Conservation (phyloP, 2,797 vertebrate species). For the Nothura maculosa region DNA sequence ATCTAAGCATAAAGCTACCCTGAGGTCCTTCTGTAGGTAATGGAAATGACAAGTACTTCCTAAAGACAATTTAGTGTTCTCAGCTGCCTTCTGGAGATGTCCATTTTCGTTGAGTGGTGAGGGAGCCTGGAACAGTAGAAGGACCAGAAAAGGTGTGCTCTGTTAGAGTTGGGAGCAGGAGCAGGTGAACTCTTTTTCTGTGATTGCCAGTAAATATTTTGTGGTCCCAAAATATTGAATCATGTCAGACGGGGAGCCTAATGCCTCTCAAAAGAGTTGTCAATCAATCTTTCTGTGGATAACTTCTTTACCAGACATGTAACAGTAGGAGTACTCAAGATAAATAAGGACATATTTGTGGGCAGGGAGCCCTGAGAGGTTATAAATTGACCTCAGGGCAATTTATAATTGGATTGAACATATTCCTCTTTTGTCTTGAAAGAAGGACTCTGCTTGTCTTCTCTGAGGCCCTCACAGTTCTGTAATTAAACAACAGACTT, state of each 20-base stretch:
- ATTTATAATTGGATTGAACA: constrained; percentile 38
- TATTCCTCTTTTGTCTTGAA: constrained; percentile 13
- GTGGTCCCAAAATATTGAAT: neutral
- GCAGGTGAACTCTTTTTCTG: neutral
- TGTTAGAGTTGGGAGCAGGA: neutral
- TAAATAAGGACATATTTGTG: constrained; percentile 12
- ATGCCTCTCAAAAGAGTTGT: neutral
- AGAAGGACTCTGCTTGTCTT: constrained; percentile 20
- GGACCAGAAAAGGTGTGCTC: neutral
- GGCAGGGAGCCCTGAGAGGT: neutral
- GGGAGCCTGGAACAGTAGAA: neutral
- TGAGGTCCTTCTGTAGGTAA: neutral
- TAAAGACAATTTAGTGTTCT: neutral
- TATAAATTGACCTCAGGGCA: neutral
- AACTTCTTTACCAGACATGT: neutral
- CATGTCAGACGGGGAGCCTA: neutral
- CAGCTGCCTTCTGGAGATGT: neutral
- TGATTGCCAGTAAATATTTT: neutral
- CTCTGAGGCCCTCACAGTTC: neutral
- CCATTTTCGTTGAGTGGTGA: neutral
- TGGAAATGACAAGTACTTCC: neutral
- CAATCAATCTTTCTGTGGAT: neutral
- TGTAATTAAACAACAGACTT: constrained; percentile 49
- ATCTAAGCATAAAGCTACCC: neutral
- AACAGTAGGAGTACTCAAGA: neutral